Conservation (phyloP, 1,140 invertebrate genomes). For the Sarcophaga bullata region DNA sequence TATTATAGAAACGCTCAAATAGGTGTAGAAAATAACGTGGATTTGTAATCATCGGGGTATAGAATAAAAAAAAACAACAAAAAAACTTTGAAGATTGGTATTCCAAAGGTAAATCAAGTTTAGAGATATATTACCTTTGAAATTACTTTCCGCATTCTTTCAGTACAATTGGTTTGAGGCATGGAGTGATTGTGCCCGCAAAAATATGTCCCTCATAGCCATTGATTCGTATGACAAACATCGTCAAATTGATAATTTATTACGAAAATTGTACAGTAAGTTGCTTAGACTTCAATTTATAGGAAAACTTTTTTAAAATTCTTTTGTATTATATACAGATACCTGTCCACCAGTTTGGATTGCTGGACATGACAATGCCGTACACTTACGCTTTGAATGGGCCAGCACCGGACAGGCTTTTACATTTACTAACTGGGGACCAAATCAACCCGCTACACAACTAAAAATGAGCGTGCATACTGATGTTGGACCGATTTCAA, state of each 20-base stretch:
- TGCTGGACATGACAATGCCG: slow-evolving; percentile 17
- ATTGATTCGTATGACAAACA: slow-evolving; percentile 5
- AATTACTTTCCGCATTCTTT: neutral
- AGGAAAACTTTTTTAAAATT: neutral
- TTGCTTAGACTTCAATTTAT: neutral
- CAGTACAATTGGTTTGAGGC: slow-evolving; percentile 31
- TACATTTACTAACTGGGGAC: slow-evolving; percentile 10
- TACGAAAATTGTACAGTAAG: slow-evolving; percentile 21
- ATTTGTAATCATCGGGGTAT: neutral
- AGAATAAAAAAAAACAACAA: neutral
- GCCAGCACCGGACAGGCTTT: neutral
- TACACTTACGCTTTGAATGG: slow-evolving; percentile 23
- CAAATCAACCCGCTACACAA: neutral
- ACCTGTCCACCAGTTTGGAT: slow-evolving; percentile 16
- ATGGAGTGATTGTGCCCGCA: slow-evolving; percentile 9
- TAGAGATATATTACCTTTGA: neutral
- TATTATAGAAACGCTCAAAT: neutral
- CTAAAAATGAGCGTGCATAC: slow-evolving; percentile 24
- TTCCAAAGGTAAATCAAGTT: neutral
- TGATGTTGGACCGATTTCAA: slow-evolving; percentile 16
- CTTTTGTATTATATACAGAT: neutral
- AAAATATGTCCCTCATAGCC: slow-evolving; percentile 30
- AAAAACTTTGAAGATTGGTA: neutral
- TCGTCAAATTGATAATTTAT: slow-evolving; percentile 12
- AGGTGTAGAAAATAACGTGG: neutral